Evolutionary conservation across 2,113 vertebrate species (phyloP).

Genomic region (Malaclemys terrapin): DNA sequence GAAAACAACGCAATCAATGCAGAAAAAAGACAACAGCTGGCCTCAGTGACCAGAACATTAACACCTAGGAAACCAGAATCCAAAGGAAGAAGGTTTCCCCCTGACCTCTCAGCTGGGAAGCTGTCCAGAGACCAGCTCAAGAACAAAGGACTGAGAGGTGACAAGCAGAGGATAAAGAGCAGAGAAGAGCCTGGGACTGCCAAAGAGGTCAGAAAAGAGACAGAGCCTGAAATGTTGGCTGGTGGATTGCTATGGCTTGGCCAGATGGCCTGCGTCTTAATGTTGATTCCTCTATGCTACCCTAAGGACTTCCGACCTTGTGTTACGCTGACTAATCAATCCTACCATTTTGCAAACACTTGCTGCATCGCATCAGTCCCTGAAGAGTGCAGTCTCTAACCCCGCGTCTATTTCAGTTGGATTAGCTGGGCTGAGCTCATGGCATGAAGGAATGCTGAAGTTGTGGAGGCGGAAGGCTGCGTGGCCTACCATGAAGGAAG

Average conservation of each 20-base stretch:
- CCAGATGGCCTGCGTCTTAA: not conserved
- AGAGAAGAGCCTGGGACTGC: not conserved
- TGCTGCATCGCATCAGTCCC: too few relatives aligned
- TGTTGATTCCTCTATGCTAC: too few relatives aligned
- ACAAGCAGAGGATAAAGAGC: not conserved
- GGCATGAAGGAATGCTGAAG: too few relatives aligned
- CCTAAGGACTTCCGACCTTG: too few relatives aligned
- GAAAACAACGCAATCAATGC: not conserved
- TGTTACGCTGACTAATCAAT: too few relatives aligned
- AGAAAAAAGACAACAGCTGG: not conserved
- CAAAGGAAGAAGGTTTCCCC: not conserved
- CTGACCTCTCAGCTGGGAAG: not conserved
- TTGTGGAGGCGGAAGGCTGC: too few relatives aligned
- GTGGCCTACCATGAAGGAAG: not conserved
- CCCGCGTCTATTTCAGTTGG: too few relatives aligned
- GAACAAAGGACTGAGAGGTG: not conserved
- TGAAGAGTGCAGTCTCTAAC: too few relatives aligned
- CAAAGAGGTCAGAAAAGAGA: not conserved
- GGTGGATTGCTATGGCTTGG: not conserved
- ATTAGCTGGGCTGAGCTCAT: too few relatives aligned
- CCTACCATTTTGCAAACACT: too few relatives aligned
- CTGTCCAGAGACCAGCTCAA: not conserved
- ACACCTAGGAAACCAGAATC: not conserved
- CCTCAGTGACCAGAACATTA: not conserved
- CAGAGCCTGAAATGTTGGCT: not conserved